A percentile compares a stretch with the other conserved stretches of the same genome.
Conservation (phyloP, 1,140 invertebrate species). For the Ylistrum balloti region DNA sequence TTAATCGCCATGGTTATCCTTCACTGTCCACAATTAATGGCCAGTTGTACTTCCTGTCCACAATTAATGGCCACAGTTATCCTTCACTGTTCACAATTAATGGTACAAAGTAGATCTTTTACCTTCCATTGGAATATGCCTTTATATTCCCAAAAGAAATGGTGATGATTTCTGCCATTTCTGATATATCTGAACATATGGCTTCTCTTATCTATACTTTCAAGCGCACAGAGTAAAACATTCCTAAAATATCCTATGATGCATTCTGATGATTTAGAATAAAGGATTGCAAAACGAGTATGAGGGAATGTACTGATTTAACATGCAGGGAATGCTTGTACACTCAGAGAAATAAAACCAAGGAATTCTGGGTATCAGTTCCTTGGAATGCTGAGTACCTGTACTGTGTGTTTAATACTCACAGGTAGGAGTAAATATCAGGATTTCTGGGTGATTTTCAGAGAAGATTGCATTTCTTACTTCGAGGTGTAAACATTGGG, state of each 20-base stretch:
- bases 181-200: neutral
- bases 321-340: neutral
- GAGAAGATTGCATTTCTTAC: no score
- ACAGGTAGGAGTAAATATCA: no score
- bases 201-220: neutral
- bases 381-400: constrained; percentile 4
- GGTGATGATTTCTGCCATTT: neutral
- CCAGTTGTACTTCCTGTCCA: no score
- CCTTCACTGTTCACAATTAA: neutral
- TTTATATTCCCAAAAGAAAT: neutral
- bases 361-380: neutral
- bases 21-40: no score
- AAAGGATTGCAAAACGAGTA: neutral
- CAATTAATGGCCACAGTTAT: neutral
- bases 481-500: no score
- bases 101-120: neutral
- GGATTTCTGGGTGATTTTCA: no score
- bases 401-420: no score
- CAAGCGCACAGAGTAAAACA: neutral
- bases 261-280: neutral
- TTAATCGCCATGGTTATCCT: no score
- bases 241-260: neutral
- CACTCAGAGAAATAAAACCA: neutral
- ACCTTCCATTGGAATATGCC: no score
- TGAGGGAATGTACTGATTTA: neutral